A percentile compares a stretch with the other conserved stretches of the same genome.
These are phyloP conservation scores for Epicampocera succincta DNA, from an alignment of 2,888 invertebrate species.

Conservation along the genomic window DNA sequence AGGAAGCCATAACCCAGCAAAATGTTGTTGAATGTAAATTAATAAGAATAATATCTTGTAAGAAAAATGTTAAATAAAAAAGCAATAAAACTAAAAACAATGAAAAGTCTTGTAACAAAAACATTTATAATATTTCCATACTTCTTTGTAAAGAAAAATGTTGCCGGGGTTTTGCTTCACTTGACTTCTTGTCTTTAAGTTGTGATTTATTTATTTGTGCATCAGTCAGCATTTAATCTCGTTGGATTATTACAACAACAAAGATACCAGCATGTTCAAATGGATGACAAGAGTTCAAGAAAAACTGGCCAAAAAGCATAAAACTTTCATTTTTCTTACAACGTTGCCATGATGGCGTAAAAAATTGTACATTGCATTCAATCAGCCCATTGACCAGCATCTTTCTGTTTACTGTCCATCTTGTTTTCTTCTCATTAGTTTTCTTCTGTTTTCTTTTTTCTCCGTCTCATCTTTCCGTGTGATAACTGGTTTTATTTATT, in stretches of 20 bases:
- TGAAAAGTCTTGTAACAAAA: no score
- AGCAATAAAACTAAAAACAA: no score
- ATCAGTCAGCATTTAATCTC: slow-evolving; percentile 32
- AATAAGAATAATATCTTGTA: background rate
- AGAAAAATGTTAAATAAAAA: no score
- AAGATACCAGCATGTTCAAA: background rate
- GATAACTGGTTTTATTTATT: slow-evolving; percentile 33
- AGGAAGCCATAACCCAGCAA: slow-evolving; percentile 18
- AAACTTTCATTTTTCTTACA: slow-evolving; percentile 60
- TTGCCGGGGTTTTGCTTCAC: slow-evolving; percentile 6
- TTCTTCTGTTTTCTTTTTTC: background rate
- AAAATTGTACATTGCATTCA: slow-evolving; percentile 38
- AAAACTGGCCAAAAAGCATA: slow-evolving; percentile 32
- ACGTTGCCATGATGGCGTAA: slow-evolving; percentile 5
- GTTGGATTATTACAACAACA: background rate
- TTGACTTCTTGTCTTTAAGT: slow-evolving; percentile 6
- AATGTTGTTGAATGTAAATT: background rate
- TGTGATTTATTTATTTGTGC: slow-evolving; percentile 44
- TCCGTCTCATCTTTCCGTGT: slow-evolving; percentile 22
- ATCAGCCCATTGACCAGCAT: slow-evolving; percentile 45
- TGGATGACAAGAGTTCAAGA: slow-evolving; percentile 26
- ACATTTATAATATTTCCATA: no score
- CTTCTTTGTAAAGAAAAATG: background rate
- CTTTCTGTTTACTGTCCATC: slow-evolving; percentile 17
- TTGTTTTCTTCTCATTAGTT: background rate